Evolutionary conservation across 1,140 invertebrate species (phyloP).

Genomic region (Drosophila baimaii): DNA sequence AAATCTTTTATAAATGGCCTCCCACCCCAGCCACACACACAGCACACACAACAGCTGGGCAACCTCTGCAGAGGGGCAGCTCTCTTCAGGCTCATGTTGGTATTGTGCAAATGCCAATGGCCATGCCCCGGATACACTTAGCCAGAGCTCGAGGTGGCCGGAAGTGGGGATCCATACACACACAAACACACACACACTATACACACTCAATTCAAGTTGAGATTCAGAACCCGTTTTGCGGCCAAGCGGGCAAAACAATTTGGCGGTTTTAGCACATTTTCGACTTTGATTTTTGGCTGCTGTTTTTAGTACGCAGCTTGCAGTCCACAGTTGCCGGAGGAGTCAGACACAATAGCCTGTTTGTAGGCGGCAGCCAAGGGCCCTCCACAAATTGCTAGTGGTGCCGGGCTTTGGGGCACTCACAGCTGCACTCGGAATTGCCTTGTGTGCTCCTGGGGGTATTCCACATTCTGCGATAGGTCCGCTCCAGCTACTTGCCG

Average conservation of each 20-base stretch:
- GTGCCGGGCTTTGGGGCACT: conserved; percentile 19
- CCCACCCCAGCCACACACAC: conserved; percentile 3
- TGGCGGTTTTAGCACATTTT: conserved; percentile 55
- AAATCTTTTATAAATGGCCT: conserved; percentile 68
- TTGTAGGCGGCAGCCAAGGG: conserved; percentile 25
- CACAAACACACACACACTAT: conserved; percentile 1
- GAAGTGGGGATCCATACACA: conserved; percentile 21
- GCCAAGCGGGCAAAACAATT: conserved; percentile 54
- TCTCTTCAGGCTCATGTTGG: conserved; percentile 32
- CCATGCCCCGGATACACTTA: conserved; percentile 39
- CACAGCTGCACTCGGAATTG: conserved; percentile 42
- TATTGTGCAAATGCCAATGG: conserved; percentile 64
- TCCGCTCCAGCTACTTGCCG: neutral
- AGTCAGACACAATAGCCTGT: conserved; percentile 23
- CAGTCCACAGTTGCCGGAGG: conserved; percentile 1
- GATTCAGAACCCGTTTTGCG: conserved; percentile 21
- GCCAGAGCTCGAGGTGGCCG: conserved; percentile 22
- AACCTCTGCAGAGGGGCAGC: neutral
- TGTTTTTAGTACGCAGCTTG: conserved; percentile 14
- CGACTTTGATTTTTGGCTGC: conserved; percentile 63
- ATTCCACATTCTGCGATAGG: conserved; percentile 13
- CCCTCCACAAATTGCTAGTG: conserved; percentile 51
- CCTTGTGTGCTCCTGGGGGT: conserved; percentile 2
- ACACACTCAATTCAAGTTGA: conserved; percentile 4
- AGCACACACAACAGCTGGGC: conserved; percentile 24